phyloP scores from a whole-genome alignment of 64 coral and sea anemone genomes.

The Dendrophyllia cribrosa region DNA sequence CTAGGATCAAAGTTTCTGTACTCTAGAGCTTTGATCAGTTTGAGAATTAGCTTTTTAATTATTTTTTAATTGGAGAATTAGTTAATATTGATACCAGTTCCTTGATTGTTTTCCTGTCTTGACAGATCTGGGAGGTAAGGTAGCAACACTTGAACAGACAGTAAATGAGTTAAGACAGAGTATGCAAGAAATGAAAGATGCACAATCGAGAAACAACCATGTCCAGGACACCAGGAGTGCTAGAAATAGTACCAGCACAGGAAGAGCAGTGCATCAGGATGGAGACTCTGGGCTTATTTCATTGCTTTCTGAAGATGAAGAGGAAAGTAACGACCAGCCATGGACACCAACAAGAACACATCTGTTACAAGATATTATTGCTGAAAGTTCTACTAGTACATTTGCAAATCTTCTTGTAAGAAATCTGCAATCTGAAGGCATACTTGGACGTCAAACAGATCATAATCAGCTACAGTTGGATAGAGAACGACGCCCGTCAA shows the following conservation, averaged over 20 bases:
- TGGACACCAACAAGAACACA: neutral
- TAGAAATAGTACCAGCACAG: neutral
- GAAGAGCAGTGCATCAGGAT: neutral
- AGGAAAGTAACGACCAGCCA: neutral
- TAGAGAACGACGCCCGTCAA: neutral
- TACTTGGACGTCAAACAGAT: neutral
- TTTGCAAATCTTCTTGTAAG: neutral
- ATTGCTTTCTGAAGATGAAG: slow-evolving; percentile 15
- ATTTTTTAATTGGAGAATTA: too few species aligned
- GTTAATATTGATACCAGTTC: neutral
- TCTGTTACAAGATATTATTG: neutral
- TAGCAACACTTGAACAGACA: slow-evolving; percentile 32
- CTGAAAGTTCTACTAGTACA: neutral
- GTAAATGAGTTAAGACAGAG: slow-evolving; percentile 9
- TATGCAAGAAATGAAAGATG: neutral
- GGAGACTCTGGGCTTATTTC: slow-evolving; percentile 15
- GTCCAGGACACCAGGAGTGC: neutral
- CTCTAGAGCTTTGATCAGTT: too few species aligned
- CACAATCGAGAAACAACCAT: neutral
- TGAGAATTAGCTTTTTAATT: too few species aligned
- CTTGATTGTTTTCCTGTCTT: neutral
- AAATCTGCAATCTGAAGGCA: neutral
- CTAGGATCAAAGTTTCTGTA: too few species aligned
- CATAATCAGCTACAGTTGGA: neutral
- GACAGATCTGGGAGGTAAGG: slow-evolving; percentile 6